Evolutionary conservation across 53 echinoderm and acorn worm species (phyloP), one percentile per base, ranked within the genome.

Genomic region (Apostichopus leukothele): DNA sequence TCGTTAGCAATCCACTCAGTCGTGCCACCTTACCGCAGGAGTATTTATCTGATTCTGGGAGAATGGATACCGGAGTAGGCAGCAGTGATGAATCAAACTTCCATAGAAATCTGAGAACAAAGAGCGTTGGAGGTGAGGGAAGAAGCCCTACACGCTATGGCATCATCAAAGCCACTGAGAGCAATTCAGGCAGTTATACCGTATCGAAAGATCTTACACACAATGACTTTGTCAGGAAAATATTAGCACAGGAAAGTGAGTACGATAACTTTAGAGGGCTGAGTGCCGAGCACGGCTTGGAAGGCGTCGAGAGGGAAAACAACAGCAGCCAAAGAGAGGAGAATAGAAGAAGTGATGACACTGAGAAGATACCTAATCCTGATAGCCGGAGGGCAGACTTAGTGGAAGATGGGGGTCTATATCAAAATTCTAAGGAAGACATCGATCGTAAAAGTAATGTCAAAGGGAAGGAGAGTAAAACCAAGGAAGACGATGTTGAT

Each of bases 151-250:
- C 57, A 0, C 57, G 4, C 4, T 9, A 57, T 57, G 71, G 18
- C 71, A n/a, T 71, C 71, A n/a, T 5, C 6, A 18, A 18, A n/a
- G n/a, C 3, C 13, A 71, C n/a, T 71, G 71, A 71, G 6, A 16
- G 20, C 5, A 71, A 19, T 16, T 14, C n/a, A 22, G 23, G 55
- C 12, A 81, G 81, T 81, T 51, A 13, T 16, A 18, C 8, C 1
- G 8, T 55, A 1, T 81, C 55, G 9, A 81, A 81, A 23, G 16
- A 53, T 4, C 59, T 81, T 11, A 50, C 81, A 21, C 81, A 81
- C 20, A 57, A 81, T 54, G 81, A 20, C 11, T 81, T 81, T 81
- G 81, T 81, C 5, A 81, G 55, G 59, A 7, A 53, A 54, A 81
- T 81, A 22, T 59, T 81, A 18, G 59, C 21, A 81, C 13, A 59